These are phyloP conservation scores for Megaceryle torquata DNA, from an alignment of 2,113 vertebrate genomes.

Conservation along the genomic window DNA sequence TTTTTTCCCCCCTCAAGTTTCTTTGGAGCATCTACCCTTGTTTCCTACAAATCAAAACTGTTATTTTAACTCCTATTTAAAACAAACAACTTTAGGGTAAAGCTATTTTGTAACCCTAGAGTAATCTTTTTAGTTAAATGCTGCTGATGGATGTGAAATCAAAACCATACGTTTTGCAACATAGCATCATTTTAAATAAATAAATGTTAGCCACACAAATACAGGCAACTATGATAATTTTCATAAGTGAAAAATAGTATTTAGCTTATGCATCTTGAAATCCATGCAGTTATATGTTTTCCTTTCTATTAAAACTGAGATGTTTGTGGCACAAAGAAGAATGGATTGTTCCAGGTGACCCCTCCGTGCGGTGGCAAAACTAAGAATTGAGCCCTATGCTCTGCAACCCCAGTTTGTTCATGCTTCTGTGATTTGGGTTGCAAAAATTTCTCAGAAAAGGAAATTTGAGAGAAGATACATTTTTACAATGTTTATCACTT, in stretches of 20 bases:
- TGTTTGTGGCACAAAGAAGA: background rate
- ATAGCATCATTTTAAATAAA: background rate
- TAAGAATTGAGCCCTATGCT: background rate
- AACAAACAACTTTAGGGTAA: background rate
- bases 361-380: background rate
- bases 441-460: background rate
- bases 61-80: background rate
- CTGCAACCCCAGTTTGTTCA: background rate
- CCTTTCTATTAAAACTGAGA: background rate
- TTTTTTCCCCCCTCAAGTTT: background rate
- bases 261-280: background rate
- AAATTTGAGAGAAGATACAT: background rate
- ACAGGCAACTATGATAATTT: background rate
- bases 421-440: background rate
- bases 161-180: background rate
- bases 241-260: background rate
- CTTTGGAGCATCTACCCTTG: background rate
- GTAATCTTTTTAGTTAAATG: background rate
- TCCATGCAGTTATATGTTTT: background rate
- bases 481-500: background rate
- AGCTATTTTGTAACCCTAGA: background rate
- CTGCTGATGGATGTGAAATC: background rate
- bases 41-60: background rate
- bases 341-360: background rate
- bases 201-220: background rate